These are phyloP conservation scores for Ptilorrhoa leucosticta DNA, from an alignment of 2,113 vertebrate genomes.

Conservation along the genomic window DNA sequence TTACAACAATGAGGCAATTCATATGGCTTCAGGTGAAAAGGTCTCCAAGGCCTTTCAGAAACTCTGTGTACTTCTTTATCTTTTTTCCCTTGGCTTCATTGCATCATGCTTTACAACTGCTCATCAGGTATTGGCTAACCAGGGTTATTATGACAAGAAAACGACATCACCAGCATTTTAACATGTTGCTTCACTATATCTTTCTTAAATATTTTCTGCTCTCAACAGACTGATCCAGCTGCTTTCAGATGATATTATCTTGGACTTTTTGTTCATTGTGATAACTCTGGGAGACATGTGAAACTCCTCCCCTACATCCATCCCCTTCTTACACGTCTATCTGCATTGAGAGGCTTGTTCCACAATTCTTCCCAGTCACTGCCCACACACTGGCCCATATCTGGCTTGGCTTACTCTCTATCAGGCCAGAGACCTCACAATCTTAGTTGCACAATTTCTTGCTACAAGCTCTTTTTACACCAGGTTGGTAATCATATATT, in stretches of 20 bases:
- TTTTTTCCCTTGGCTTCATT: slow-evolving; percentile 18
- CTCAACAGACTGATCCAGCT: background rate
- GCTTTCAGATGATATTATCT: slow-evolving; percentile 4
- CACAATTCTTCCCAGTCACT: background rate
- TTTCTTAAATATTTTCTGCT: slow-evolving; percentile 11
- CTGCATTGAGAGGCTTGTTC: background rate
- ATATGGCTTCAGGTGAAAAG: slow-evolving; percentile 1
- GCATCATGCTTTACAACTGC: slow-evolving; percentile 44
- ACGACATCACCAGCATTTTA: background rate
- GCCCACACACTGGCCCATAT: background rate
- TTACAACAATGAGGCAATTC: background rate
- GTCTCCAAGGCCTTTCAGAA: slow-evolving; percentile 6
- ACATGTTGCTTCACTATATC: background rate
- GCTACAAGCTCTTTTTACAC: background rate
- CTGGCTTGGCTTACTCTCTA: background rate
- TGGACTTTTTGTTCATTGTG: background rate
- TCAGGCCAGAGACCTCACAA: background rate
- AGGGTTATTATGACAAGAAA: background rate
- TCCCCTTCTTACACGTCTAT: background rate
- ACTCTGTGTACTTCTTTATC: background rate
- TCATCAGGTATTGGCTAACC: slow-evolving; percentile 15
- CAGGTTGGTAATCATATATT: background rate
- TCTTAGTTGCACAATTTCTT: slow-evolving; percentile 26
- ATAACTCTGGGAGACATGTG: background rate
- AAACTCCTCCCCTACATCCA: accelerated